These are phyloP conservation scores for Setipinna tenuifilis DNA, from an alignment of 2,797 vertebrate species.

Conservation along the genomic window DNA sequence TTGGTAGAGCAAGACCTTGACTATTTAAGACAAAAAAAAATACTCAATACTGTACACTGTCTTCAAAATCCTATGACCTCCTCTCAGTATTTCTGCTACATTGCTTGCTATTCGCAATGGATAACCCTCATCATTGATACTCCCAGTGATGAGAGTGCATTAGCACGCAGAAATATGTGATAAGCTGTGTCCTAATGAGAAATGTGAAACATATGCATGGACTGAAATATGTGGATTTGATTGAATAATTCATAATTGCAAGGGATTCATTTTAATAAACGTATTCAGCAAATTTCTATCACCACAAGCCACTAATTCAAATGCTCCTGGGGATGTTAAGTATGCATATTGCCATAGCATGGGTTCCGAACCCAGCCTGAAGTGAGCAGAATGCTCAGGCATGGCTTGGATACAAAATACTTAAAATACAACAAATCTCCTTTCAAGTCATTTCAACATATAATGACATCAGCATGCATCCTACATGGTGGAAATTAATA, in stretches of 20 bases:
- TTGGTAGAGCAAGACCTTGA: neutral
- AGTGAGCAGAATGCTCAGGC: neutral
- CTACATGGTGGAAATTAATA: neutral
- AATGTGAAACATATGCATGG: constrained; percentile 35
- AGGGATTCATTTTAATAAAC: constrained; percentile 40
- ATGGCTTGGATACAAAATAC: neutral
- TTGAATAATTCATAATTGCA: constrained; percentile 36
- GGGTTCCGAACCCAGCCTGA: neutral
- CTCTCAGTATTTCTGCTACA: neutral
- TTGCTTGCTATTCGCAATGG: constrained; percentile 3
- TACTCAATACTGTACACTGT: neutral
- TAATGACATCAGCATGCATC: neutral
- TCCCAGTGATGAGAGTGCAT: neutral
- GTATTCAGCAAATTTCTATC: constrained; percentile 24
- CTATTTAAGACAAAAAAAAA: constrained; percentile 29
- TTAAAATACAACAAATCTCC: neutral
- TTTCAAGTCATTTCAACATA: neutral
- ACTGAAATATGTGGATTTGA: constrained; percentile 36
- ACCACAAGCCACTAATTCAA: constrained; percentile 16
- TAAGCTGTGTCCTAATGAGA: constrained; percentile 32
- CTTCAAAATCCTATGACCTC: constrained; percentile 11
- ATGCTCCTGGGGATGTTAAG: constrained; percentile 15
- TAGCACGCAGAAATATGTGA: constrained; percentile 22
- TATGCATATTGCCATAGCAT: constrained; percentile 2
- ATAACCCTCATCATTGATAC: constrained; percentile 9